Percentiles rank a stretch among this genome's conserved stretches.
phyloP scores from a whole-genome alignment of 2,113 vertebrate genomes.

The Gorilla gorilla region DNA sequence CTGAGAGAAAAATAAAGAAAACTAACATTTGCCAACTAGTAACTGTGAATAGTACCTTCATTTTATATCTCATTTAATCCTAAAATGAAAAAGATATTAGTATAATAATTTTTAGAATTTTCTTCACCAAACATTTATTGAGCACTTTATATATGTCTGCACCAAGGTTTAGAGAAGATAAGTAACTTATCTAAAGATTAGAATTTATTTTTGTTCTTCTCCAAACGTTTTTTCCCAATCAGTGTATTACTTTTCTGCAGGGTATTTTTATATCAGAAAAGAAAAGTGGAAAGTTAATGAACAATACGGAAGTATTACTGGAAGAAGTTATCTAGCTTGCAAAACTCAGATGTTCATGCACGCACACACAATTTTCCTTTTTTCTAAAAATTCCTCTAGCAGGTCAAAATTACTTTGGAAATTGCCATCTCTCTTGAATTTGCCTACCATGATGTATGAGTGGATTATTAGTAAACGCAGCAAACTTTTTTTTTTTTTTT shows the following conservation, averaged over 20 bases:
- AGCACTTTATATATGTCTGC: neutral
- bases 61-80: conserved; percentile 27
- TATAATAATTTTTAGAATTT: conserved; percentile 14
- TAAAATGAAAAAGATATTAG: neutral
- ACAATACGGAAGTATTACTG: neutral
- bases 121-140: neutral
- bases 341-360: neutral
- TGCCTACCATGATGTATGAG: neutral
- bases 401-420: conserved; percentile 25
- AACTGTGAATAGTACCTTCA: neutral
- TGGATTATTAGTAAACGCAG: neutral
- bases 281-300: conserved; percentile 14
- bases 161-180: neutral
- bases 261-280: conserved; percentile 27
- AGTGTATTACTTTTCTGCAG: neutral
- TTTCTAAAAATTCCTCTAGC: neutral
- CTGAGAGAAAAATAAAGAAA: neutral
- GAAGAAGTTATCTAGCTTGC: neutral
- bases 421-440: neutral
- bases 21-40: neutral
- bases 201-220: neutral
- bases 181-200: neutral
- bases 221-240: neutral
- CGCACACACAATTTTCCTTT: neutral
- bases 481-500: neutral